Evolutionary conservation across 1,140 invertebrate species (phyloP).

Genomic region (Ostrea edulis): DNA sequence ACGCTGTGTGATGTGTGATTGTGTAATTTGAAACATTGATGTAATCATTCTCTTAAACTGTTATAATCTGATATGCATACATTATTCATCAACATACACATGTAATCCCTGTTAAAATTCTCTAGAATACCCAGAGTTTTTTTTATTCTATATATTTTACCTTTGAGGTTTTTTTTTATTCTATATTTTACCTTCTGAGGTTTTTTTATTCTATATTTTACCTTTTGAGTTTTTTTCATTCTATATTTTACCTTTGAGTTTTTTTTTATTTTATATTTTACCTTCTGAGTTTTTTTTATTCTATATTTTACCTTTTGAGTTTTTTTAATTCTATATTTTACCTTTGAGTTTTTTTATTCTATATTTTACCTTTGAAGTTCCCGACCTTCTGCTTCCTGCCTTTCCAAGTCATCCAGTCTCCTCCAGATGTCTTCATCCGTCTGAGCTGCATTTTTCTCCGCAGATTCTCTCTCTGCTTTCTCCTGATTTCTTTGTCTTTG

Average conservation of each 20-base stretch:
- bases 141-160: too few relatives aligned
- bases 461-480: conserved; percentile 30
- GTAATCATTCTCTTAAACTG: too few relatives aligned
- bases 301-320: conserved; percentile 46
- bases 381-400: conserved; percentile 49
- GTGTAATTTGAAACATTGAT: too few relatives aligned
- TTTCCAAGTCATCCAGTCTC: conserved; percentile 55
- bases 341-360: not conserved
- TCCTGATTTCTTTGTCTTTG: conserved; percentile 40
- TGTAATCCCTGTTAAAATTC: too few relatives aligned
- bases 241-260: conserved; percentile 43
- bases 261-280: too few relatives aligned
- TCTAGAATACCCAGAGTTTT: too few relatives aligned
- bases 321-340: conserved; percentile 36
- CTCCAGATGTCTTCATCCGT: conserved; percentile 58
- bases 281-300: not conserved
- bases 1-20: too few relatives aligned
- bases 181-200: conserved; percentile 45
- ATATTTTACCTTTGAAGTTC: conserved; percentile 53
- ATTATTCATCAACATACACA: too few relatives aligned
- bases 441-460: conserved; percentile 1
- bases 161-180: not conserved
- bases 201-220: too few relatives aligned
- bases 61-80: too few relatives aligned
- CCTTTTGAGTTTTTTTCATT: not conserved